Evolutionary conservation across 2,113 vertebrate species (phyloP).

Genomic region (Nibea albiflora): DNA sequence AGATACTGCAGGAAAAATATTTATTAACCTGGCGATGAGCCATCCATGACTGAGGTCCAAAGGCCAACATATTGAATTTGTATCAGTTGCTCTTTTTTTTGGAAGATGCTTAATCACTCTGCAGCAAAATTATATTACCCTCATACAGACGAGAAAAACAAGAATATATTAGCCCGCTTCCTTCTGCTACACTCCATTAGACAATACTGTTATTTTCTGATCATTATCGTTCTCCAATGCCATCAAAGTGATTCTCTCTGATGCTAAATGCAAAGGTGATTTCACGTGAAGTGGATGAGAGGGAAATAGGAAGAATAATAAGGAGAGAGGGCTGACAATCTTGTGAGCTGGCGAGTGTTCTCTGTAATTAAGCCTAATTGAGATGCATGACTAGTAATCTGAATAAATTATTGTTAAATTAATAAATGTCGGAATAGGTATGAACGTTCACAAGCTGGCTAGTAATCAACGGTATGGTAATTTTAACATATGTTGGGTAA

Average conservation of each 20-base stretch:
- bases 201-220: slow-evolving; percentile 38
- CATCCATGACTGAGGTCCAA: slow-evolving; percentile 15
- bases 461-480: slow-evolving; percentile 14
- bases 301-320: slow-evolving; percentile 6
- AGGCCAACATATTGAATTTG: slow-evolving; percentile 67
- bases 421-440: slow-evolving; percentile 11
- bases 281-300: slow-evolving; percentile 25
- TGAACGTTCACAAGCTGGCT: slow-evolving; percentile 13
- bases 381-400: slow-evolving; percentile 30
- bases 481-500: neutral
- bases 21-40: slow-evolving; percentile 38
- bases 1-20: slow-evolving; percentile 31
- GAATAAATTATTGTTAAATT: slow-evolving; percentile 3
- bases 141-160: slow-evolving; percentile 14
- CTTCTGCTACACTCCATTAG: slow-evolving; percentile 41
- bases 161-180: slow-evolving; percentile 13
- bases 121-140: slow-evolving; percentile 25
- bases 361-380: slow-evolving; percentile 38
- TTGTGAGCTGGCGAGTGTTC: slow-evolving; percentile 27
- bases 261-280: slow-evolving; percentile 8
- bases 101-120: slow-evolving; percentile 45
- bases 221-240: slow-evolving; percentile 7
- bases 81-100: slow-evolving; percentile 59
- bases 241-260: slow-evolving; percentile 23
- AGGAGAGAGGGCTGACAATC: slow-evolving; percentile 1